Evolutionary conservation across 2,888 invertebrate species (phyloP).

Genomic region (Cheilosia variabilis): DNA sequence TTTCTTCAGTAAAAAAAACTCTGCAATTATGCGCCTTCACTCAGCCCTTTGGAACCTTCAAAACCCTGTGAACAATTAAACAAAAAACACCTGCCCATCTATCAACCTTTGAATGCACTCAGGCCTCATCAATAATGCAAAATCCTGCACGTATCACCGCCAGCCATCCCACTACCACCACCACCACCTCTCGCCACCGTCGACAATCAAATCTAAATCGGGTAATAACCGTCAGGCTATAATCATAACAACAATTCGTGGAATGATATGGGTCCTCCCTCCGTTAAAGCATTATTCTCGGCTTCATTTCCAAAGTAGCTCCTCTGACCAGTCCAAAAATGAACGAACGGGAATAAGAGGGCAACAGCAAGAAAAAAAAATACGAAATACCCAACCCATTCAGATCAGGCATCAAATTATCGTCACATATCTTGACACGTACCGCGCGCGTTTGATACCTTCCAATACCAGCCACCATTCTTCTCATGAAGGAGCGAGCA

Average conservation of each 20-base stretch:
- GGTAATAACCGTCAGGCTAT: slow-evolving; percentile 67
- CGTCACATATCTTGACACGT: slow-evolving; percentile 75
- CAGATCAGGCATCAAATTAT: slow-evolving; percentile 69
- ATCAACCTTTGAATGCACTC: not conserved
- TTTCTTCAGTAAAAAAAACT: no score
- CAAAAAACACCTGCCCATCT: not conserved
- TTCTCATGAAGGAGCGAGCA: slow-evolving; percentile 37
- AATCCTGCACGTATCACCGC: slow-evolving; percentile 1
- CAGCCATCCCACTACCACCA: not conserved
- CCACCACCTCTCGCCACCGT: not conserved
- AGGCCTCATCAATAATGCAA: slow-evolving; percentile 23
- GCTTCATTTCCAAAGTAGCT: slow-evolving; percentile 2
- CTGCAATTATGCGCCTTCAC: no score
- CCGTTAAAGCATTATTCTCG: not conserved
- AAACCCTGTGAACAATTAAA: not conserved
- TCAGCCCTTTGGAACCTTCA: no score
- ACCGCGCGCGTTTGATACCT: slow-evolving; percentile 58
- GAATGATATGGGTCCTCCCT: slow-evolving; percentile 63
- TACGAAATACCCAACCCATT: slow-evolving; percentile 49
- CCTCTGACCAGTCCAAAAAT: slow-evolving; percentile 16
- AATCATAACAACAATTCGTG: slow-evolving; percentile 71
- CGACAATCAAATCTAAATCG: slow-evolving; percentile 67
- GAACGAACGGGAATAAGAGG: slow-evolving; percentile 2
- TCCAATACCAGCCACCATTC: not conserved
- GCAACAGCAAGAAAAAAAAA: slow-evolving; percentile 1